Base-by-base conservation (phyloP, 2,113 vertebrate genomes). In the Tetrax tetrax region DNA sequence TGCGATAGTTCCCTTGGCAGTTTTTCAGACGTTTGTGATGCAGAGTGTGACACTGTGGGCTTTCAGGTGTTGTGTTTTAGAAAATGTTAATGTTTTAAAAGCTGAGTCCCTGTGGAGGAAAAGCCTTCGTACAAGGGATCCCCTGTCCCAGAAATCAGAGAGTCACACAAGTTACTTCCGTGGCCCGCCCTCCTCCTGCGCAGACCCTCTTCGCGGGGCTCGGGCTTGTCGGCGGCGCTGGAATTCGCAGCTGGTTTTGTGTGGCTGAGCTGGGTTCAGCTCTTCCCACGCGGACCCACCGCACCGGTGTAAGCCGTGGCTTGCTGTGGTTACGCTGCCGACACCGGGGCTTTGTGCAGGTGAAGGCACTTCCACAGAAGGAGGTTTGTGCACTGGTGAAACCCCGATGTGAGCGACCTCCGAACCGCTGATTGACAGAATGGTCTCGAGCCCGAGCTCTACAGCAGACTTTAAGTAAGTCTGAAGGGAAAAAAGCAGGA, bases 401-500 rank as follows among this genome's bases (percentile, higher is more conserved):
- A 19, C 20, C 82, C 75, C 83, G 15, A 0, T 6, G 1, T 1
- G 11, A 51, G 75, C 9, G 70, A 91, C 31, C 70, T 31, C 47
- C 51, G 47, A 1, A 3, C 37, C 3, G 6, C 0, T 72, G 82
- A 54, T n/a, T 74, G 88, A 31, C 91, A 61, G 61, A 16, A 7
- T 0, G 12, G 61, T 12, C 72, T 50, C 80, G 31, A 85, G 94
- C 77, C 71, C 21, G 43, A 38, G 77, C 83, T 77, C 59, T 28
- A 1, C 81, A 53, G 88, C 79, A 50, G 76, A 8, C 50, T 66
- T 48, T 4, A 43, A 83, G 76, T 45, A 35, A 87, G 68, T 12
- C 75, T 65, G 82, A 48, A 93, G 72, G 91, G 78, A 43, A 61
- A 64, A 88, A 72, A 63, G 88, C 94, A 96, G 97, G 96, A 97